phyloP scores from a whole-genome alignment of 2,113 vertebrate genomes.

The Paratilapia polleni region DNA sequence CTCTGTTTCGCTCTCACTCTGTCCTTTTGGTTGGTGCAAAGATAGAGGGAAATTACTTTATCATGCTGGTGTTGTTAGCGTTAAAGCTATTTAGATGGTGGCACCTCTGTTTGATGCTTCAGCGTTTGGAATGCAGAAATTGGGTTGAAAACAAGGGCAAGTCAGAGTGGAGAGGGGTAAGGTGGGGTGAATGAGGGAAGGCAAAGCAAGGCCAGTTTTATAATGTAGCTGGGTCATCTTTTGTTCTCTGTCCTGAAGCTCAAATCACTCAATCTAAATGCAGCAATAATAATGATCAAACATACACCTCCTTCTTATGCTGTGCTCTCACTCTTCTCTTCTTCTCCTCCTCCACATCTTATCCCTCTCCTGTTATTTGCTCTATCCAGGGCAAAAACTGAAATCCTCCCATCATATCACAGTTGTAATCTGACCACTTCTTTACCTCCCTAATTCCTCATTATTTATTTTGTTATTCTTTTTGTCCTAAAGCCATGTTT shows the following conservation, averaged over 20 bases:
- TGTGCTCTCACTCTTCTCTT: background rate
- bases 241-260: background rate
- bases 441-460: constrained; percentile 27
- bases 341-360: background rate
- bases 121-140: constrained; percentile 22
- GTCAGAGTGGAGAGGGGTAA: background rate
- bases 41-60: constrained; percentile 49
- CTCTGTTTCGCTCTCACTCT: background rate
- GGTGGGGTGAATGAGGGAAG: background rate
- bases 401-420: constrained; percentile 37
- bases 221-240: background rate
- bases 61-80: constrained; percentile 28
- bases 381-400: constrained; percentile 14
- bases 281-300: background rate
- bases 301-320: background rate
- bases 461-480: background rate
- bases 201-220: background rate
- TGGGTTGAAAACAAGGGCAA: constrained; percentile 6
- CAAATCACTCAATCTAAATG: constrained; percentile 21
- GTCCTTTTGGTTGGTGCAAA: constrained; percentile 16
- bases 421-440: constrained; percentile 37
- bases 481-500: background rate
- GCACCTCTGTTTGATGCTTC: constrained; percentile 24
- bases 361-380: background rate
- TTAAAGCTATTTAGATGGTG: constrained; percentile 31